Percentiles rank a stretch among this genome's conserved stretches.
Evolutionary conservation across 1,140 invertebrate species (phyloP).

Genomic region (Cecropterus lyciades): DNA sequence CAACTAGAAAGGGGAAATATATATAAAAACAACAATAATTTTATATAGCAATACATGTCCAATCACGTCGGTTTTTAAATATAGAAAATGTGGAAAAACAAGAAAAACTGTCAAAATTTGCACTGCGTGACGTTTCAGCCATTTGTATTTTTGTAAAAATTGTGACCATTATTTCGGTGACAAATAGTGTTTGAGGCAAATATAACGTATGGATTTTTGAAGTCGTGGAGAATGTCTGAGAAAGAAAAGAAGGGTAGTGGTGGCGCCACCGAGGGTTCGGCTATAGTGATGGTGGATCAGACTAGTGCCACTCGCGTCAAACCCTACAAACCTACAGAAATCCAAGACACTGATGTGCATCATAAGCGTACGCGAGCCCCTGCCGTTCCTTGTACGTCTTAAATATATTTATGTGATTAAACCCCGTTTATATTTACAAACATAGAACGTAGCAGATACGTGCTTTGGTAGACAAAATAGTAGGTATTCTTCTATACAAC

Average conservation of each 20-base stretch:
- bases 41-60: slow-evolving; percentile 29
- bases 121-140: slow-evolving; percentile 69
- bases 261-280: slow-evolving; percentile 35
- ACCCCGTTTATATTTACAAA: no score
- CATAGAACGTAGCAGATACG: no score
- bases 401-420: not conserved
- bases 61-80: slow-evolving; percentile 56
- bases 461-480: no score
- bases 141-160: slow-evolving; percentile 66
- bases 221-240: slow-evolving; percentile 64
- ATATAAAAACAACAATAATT: not conserved
- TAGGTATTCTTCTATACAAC: no score
- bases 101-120: slow-evolving; percentile 73
- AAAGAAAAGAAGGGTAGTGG: slow-evolving; percentile 59
- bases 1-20: no score
- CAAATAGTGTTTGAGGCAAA: slow-evolving; percentile 52
- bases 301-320: slow-evolving; percentile 49
- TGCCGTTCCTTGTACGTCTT: slow-evolving; percentile 55
- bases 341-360: slow-evolving; percentile 53
- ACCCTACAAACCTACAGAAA: slow-evolving; percentile 49
- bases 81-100: slow-evolving; percentile 68
- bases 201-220: slow-evolving; percentile 67
- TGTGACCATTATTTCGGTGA: slow-evolving; percentile 54
- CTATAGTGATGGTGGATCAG: slow-evolving; percentile 57
- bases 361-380: slow-evolving; percentile 59